Evolutionary conservation across 2,888 invertebrate species (phyloP).

Genomic region (Caenorhabditis japonica): DNA sequence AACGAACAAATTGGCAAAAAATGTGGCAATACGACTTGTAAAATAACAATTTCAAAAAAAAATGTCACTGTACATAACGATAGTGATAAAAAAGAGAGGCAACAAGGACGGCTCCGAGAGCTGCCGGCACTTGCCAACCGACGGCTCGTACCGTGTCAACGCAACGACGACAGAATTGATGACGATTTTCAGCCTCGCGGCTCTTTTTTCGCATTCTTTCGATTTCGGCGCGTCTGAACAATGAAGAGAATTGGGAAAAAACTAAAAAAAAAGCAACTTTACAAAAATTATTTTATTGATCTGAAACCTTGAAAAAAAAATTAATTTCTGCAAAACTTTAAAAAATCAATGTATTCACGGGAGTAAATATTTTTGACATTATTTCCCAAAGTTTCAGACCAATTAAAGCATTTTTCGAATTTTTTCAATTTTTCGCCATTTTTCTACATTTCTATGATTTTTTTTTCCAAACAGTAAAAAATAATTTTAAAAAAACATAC

Average conservation of each 20-base stretch:
- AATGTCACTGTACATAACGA: background rate
- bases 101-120: slow-evolving; percentile 40
- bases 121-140: slow-evolving; percentile 22
- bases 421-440: too few relatives aligned
- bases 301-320: background rate
- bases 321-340: too few relatives aligned
- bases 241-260: too few relatives aligned
- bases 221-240: slow-evolving; percentile 62
- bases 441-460: background rate
- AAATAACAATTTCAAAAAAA: background rate
- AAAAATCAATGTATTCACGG: too few relatives aligned
- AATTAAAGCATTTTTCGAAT: too few relatives aligned
- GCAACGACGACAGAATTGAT: too few relatives aligned
- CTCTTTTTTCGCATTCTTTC: slow-evolving; percentile 57
- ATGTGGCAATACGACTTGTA: background rate
- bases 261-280: slow-evolving; percentile 11
- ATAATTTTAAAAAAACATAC: slow-evolving; percentile 8
- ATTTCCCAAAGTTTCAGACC: too few relatives aligned
- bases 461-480: background rate
- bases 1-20: background rate
- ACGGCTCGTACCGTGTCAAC: too few relatives aligned
- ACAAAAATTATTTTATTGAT: background rate
- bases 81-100: slow-evolving; percentile 19
- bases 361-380: too few relatives aligned
- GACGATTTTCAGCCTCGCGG: slow-evolving; percentile 43